Evolutionary conservation across 2,888 invertebrate species (phyloP).

Genomic region (Drosophila prostipennis): DNA sequence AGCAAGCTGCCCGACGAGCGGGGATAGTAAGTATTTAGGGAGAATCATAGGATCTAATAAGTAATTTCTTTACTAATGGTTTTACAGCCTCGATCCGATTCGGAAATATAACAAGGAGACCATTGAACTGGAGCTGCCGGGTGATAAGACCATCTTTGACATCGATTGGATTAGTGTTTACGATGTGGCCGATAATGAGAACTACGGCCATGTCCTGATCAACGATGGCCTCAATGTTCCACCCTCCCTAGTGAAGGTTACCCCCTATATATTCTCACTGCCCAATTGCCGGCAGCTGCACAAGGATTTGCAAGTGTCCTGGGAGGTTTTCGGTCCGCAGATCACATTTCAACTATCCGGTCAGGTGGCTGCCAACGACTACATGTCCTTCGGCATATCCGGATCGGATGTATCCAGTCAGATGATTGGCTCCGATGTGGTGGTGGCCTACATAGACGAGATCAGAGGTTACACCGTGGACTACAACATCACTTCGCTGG

Average conservation of each 20-base stretch:
- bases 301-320: constrained; percentile 92
- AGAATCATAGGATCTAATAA: no score
- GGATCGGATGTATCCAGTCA: constrained; percentile 89
- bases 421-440: constrained; percentile 94
- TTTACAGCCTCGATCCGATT: constrained; percentile 90
- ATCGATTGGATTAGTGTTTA: constrained; percentile 94
- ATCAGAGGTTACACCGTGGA: constrained; percentile 91
- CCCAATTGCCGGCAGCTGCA: constrained; percentile 95
- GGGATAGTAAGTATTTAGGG: constrained; percentile 92
- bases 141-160: constrained; percentile 91
- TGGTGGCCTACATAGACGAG: constrained; percentile 90
- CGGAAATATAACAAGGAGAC: constrained; percentile 90
- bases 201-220: constrained; percentile 90
- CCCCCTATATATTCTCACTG: constrained; percentile 87
- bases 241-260: constrained; percentile 90
- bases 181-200: constrained; percentile 88
- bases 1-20: constrained; percentile 94
- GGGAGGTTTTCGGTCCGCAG: constrained; percentile 96
- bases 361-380: constrained; percentile 89
- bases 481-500: constrained; percentile 93
- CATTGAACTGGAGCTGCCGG: constrained; percentile 90
- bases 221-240: constrained; percentile 94
- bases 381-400: constrained; percentile 95
- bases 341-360: constrained; percentile 93
- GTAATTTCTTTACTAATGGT: not conserved